Evolutionary conservation across 2,888 invertebrate species (phyloP).

Genomic region (Biston stratarius): DNA sequence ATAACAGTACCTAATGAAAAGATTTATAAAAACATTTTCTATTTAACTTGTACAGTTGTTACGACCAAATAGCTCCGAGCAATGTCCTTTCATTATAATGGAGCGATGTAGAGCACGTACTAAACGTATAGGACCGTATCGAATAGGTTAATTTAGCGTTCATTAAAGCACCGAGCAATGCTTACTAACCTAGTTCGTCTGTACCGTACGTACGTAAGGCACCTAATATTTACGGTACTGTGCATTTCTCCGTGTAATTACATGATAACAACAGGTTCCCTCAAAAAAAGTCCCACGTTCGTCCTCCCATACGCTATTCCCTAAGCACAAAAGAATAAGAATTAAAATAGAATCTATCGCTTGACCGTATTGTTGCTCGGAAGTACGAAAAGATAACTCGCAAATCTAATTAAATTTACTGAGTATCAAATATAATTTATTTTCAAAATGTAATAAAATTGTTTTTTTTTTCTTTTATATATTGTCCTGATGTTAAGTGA

Average conservation of each 20-base stretch:
- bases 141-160: slow-evolving; percentile 31
- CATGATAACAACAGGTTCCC: neutral
- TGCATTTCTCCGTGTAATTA: slow-evolving; percentile 27
- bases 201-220: neutral
- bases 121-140: slow-evolving; percentile 23
- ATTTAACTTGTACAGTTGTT: no score
- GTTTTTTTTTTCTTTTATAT: no score
- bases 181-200: slow-evolving; percentile 27
- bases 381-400: no score
- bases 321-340: no score
- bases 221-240: slow-evolving; percentile 9
- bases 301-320: neutral
- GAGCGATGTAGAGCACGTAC: slow-evolving; percentile 16
- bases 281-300: neutral
- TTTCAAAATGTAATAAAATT: no score
- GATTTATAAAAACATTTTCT: slow-evolving; percentile 1
- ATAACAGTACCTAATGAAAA: neutral
- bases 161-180: slow-evolving; percentile 23
- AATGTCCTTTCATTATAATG: slow-evolving; percentile 25
- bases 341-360: no score
- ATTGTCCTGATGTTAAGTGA: no score
- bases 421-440: no score
- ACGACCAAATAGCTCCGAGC: slow-evolving; percentile 1
- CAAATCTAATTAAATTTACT: neutral
- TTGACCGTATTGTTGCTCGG: no score